Base-by-base conservation (phyloP, 1,140 invertebrate species). In the Metaphire vulgaris region DNA sequence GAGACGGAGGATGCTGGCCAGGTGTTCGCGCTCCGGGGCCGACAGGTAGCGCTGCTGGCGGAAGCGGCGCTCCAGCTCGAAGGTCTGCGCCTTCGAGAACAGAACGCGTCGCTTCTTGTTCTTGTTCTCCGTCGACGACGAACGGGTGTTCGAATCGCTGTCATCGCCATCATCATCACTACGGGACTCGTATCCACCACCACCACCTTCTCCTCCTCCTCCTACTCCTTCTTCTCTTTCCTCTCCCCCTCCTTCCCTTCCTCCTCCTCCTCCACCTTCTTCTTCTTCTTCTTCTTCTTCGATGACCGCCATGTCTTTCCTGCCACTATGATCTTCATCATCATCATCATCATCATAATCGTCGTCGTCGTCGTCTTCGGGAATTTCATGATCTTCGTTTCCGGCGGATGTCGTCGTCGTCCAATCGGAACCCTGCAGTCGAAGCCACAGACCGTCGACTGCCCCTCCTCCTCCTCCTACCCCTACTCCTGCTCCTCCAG, bases 11-110 rank as follows among this genome's bases (percentile, higher is more conserved):
- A 96, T 90, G 69, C 92, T 93, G 0, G 97, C 96, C 69, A 99
- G 86, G 82, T 98, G 95, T 85, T 99, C 97, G 26, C 97, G 87
- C 87, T 99, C 97, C 0, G 95, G 94, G 0, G 96, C 96, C 21
- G 94, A 97, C 16, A 99, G 88, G 84, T 99, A 99, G 72, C 95
- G 89, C 85, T 99, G 96, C 83, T 98, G 95, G 29, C 95, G 90
- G 86, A 99, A 99, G 69, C 96, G 89, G 81, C 96, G 88, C 84
- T 99, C 96, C 79, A 99, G 84, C 84, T 98, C 95, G 84, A 92
- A 97, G 0, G 96, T 98, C 85, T 99, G 97, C 0, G 94, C 92
- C 86, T 99, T 98, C 26, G 96, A 97, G 85, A 99, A 99, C 0
- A 99, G 88, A 0, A 99, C 96, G 0, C 98, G 90, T 56, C 97